Base-by-base conservation (phyloP, 2,888 invertebrate genomes). In the Heliconius cydno region DNA sequence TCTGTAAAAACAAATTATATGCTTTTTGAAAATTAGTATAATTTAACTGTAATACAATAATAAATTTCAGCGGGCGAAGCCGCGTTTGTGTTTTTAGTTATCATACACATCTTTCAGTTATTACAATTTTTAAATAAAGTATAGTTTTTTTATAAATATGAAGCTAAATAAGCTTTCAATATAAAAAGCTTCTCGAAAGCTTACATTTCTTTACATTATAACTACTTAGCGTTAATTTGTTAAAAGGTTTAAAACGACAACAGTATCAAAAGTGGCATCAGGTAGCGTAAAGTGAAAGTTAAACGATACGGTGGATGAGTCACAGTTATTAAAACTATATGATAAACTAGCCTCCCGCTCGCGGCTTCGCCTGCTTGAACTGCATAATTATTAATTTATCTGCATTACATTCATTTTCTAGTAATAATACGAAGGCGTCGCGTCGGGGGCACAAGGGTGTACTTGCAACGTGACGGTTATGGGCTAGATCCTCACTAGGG, bases 241-340 rank as follows among this genome's bases (percentile, higher is more conserved):
- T 75, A 75, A 75, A 75, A 75, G 65, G 28, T 75, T 75, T 66
- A 28, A 28, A 41, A 66, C 30, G 66, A 52, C 52, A 52, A 52
- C 52, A 41, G 28, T 63, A 79, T 73, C 34, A 76, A 75, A 71
- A 67, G 74, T 71, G 57, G 67, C 76, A 76, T 76, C 76, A 73
- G 66, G 66, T 77, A 74, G 77, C 77, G 81, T 66, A 77, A 81
- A 81, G 77, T 68, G 81, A 81, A 81, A 81, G 81, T 77, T 79
- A 3, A 66, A 65, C 77, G 81, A 81, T 81, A 79, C 70, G 28
- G 75, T 79, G 70, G 68, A 60, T 79, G 77, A 79, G 60, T 79
- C 81, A 81, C 63, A 46, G 74, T 66, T 70, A 52, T 38, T 70
- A 57, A 60, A 63, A 67, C 22, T 30, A 41, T 66, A 68, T 67